Percentiles rank a stretch among this genome's conserved stretches.
These are phyloP conservation scores for Callaeas wilsoni DNA, from an alignment of 2,113 vertebrate species.

Conservation along the genomic window DNA sequence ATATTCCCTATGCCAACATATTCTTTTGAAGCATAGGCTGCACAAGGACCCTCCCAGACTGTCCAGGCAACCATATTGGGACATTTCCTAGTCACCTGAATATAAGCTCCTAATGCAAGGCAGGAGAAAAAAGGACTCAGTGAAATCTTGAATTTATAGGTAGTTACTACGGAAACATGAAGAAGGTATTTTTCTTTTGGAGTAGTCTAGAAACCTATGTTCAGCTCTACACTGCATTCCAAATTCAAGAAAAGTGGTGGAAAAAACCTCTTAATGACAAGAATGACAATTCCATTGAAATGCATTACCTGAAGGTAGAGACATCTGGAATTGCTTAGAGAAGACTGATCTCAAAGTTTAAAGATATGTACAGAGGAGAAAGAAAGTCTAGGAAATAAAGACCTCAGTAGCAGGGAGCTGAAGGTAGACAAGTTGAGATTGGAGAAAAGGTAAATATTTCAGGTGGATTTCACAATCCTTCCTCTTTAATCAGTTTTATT, in stretches of 20 bases:
- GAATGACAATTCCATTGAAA: neutral
- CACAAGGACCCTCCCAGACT: neutral
- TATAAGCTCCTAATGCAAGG: neutral
- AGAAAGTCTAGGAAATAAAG: neutral
- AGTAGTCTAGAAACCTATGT: neutral
- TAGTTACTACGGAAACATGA: neutral
- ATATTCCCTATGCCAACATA: neutral
- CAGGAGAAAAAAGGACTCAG: neutral
- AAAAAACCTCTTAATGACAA: neutral
- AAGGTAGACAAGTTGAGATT: neutral
- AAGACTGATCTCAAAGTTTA: neutral
- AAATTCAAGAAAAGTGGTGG: neutral
- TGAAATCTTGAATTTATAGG: neutral
- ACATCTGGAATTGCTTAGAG: neutral
- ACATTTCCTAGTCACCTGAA: neutral
- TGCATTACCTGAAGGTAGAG: neutral
- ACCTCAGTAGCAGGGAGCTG: neutral
- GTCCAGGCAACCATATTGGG: neutral
- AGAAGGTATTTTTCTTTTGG: neutral
- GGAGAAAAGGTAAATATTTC: neutral
- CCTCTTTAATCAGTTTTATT: neutral
- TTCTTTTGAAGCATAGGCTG: neutral
- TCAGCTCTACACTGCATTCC: neutral
- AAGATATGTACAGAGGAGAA: neutral
- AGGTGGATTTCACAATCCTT: neutral